Conservation (phyloP, 2,797 vertebrate species). For the Enteromius viviparus region DNA sequence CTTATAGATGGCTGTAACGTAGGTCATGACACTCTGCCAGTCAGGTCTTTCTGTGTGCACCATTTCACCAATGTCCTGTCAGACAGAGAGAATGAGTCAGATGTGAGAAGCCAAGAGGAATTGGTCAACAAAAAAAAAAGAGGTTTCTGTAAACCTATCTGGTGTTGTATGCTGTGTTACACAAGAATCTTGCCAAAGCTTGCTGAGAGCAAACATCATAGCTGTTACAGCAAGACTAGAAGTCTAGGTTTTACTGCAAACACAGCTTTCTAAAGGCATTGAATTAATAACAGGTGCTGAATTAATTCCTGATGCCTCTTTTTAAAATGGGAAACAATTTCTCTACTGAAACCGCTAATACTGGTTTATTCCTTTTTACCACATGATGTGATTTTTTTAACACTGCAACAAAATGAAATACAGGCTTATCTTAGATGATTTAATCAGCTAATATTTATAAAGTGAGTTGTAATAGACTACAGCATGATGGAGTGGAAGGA, state of each 20-base stretch:
- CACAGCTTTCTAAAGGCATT: background rate
- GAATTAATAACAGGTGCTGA: background rate
- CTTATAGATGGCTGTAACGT: conserved; percentile 89
- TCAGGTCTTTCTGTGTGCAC: conserved; percentile 86
- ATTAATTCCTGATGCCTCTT: conserved; percentile 1
- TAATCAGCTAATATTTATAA: background rate
- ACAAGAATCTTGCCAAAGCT: background rate
- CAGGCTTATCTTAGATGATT: background rate
- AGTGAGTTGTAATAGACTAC: background rate
- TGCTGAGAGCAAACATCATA: background rate
- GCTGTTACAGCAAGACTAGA: too few species aligned
- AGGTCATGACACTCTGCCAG: conserved; percentile 90
- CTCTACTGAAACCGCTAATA: background rate
- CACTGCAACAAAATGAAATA: background rate
- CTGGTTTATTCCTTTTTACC: background rate
- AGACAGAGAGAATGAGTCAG: conserved; percentile 26
- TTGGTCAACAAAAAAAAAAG: background rate
- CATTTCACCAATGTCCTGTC: conserved; percentile 89
- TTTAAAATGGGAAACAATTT: background rate
- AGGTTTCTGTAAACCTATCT: background rate
- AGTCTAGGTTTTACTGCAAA: background rate
- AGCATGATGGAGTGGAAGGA: background rate
- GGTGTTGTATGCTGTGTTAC: background rate
- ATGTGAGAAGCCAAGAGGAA: background rate
- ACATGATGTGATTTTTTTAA: background rate